Evolutionary conservation across 2,888 invertebrate genomes (phyloP), one percentile per base, ranked within the genome.

Genomic region (Laothoe populi): DNA sequence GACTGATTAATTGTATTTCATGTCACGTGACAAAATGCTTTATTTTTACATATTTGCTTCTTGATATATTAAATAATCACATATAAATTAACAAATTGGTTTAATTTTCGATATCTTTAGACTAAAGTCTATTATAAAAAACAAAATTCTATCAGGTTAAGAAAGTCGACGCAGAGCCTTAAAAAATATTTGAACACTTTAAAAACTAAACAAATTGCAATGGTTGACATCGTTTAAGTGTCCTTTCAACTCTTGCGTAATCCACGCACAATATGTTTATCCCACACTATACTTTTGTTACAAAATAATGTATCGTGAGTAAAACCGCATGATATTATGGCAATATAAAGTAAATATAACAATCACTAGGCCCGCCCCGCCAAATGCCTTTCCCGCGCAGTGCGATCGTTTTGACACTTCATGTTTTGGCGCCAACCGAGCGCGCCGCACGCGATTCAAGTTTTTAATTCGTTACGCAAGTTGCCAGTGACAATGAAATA

Each of bases 361-460:
- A 66, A 64, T 68, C 68, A 65, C 64, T 63, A 62, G 44, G 67
- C 72, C 63, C 68, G 70, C 83, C 83, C 86, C 88, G 82, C 81
- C 81, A 79, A 69, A 57, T 68, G 65, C 77, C 78, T 77, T 59
- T 59, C 82, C 84, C 84, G 86, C 82, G 82, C 79, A 82, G 79
- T 81, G 70, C 77, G 74, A 68, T 72, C 71, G 76, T 81, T 69
- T 86, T 86, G 84, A 85, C 90, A 89, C 87, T 90, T 82, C 67
- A 75, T 66, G 82, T 82, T 84, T 83, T 83, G 81, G 86, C 85
- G 84, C 79, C 77, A 86, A 82, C 74, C 64, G 59, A 64, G 71
- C 72, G 74, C 74, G 74, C 73, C 74, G 66, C 66, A 65, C 67
- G 67, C 66, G 66, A 67, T 66, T 62, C 57, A 38, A 31, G n/a